Conservation (phyloP, 2,888 invertebrate genomes). For the Scaptomyza caliginosa region DNA sequence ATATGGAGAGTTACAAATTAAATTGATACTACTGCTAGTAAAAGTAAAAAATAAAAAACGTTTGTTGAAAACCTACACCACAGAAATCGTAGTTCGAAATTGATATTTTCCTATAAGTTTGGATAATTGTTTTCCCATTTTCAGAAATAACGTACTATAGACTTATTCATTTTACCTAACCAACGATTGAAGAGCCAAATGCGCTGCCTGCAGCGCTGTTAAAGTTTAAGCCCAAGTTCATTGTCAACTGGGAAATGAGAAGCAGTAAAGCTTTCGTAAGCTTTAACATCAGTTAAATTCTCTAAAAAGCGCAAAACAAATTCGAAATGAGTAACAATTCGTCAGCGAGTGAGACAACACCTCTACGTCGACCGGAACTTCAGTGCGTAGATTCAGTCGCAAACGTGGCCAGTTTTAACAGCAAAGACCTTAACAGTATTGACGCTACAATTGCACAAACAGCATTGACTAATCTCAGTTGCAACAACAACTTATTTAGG, state of each 20-base stretch:
- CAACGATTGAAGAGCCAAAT: constrained; percentile 8
- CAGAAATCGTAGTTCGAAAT: too few species aligned
- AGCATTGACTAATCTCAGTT: constrained; percentile 33
- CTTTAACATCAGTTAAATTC: constrained; percentile 31
- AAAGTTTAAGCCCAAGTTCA: constrained; percentile 63
- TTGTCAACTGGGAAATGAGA: constrained; percentile 46
- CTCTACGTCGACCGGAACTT: constrained; percentile 81
- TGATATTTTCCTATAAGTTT: constrained; percentile 3
- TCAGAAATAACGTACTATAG: constrained; percentile 20
- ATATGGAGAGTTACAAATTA: too few species aligned
- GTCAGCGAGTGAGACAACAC: constrained; percentile 83
- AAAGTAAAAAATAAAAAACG: too few species aligned
- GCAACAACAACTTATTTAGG: constrained; percentile 12
- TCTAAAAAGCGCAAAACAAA: constrained; percentile 28
- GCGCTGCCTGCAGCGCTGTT: constrained; percentile 11
- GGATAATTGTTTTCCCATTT: constrained; percentile 16
- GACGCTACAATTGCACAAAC: constrained; percentile 30
- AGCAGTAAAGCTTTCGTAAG: constrained; percentile 37
- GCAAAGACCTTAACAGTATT: constrained; percentile 14
- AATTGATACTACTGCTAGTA: too few species aligned
- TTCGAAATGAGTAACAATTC: constrained; percentile 83
- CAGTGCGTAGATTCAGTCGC: constrained; percentile 49
- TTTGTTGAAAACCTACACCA: too few species aligned
- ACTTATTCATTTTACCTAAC: constrained; percentile 35
- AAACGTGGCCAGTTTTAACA: constrained; percentile 55